These are phyloP conservation scores for Pteronura brasiliensis DNA, from an alignment of 2,113 vertebrate species.

Conservation along the genomic window DNA sequence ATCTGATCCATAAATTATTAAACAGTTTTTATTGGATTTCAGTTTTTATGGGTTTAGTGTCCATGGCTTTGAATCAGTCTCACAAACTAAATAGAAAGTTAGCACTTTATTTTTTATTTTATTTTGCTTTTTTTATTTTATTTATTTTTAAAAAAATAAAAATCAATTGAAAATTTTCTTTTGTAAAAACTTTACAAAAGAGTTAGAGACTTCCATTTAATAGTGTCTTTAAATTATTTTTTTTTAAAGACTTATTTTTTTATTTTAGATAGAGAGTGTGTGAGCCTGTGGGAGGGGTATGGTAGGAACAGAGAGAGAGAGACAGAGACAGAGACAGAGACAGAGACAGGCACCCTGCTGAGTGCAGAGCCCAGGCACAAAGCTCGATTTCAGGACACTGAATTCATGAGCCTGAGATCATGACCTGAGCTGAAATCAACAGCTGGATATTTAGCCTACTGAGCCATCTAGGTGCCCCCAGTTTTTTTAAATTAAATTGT, in stretches of 20 bases:
- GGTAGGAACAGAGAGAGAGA: too few species aligned
- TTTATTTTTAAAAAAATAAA: not conserved
- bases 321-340: not conserved
- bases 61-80: not conserved
- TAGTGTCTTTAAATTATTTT: not conserved
- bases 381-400: not conserved
- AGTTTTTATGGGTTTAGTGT: not conserved
- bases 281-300: not conserved
- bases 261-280: not conserved
- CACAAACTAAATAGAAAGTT: not conserved
- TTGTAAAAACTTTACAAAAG: not conserved
- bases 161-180: not conserved
- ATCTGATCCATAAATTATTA: not conserved
- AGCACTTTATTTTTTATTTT: not conserved
- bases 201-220: not conserved
- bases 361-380: not conserved
- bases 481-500: not conserved
- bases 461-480: not conserved
- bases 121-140: too few species aligned
- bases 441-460: not conserved
- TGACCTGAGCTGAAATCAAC: not conserved
- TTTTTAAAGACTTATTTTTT: not conserved
- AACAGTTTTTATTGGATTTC: not conserved
- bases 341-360: not conserved
- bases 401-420: not conserved